A percentile compares a stretch with the other conserved stretches of the same genome.
These are phyloP conservation scores for Upupa epops DNA, from an alignment of 2,113 vertebrate genomes.

Conservation along the genomic window DNA sequence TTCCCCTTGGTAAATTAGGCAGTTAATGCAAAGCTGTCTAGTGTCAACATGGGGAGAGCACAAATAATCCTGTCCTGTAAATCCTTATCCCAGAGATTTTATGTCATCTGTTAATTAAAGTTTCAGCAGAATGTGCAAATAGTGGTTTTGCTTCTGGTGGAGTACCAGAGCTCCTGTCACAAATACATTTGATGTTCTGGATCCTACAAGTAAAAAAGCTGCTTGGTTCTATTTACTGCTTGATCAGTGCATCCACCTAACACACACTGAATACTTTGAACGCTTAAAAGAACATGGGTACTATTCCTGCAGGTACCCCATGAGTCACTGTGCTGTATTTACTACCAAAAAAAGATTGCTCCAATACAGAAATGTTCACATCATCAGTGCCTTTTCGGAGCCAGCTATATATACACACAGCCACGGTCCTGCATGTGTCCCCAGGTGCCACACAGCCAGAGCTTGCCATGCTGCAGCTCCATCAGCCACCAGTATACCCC, in stretches of 20 bases:
- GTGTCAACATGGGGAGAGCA: neutral
- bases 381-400: neutral
- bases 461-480: rapidly evolving
- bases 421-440: rapidly evolving
- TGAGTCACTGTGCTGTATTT: neutral
- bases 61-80: neutral
- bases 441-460: neutral
- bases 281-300: neutral
- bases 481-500: neutral
- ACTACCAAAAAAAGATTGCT: neutral
- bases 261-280: rapidly evolving
- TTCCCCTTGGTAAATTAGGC: neutral
- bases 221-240: neutral
- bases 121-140: neutral
- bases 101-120: neutral
- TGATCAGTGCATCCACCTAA: rapidly evolving
- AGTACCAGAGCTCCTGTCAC: neutral
- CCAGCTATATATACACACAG: rapidly evolving
- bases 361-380: neutral
- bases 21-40: neutral
- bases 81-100: neutral
- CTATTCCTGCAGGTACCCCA: rapidly evolving
- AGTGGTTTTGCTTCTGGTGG: neutral
- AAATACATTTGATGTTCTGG: neutral
- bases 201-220: neutral